phyloP scores from a whole-genome alignment of 35 echinoderm and acorn worm species.

The Stichopus chloronotus region DNA sequence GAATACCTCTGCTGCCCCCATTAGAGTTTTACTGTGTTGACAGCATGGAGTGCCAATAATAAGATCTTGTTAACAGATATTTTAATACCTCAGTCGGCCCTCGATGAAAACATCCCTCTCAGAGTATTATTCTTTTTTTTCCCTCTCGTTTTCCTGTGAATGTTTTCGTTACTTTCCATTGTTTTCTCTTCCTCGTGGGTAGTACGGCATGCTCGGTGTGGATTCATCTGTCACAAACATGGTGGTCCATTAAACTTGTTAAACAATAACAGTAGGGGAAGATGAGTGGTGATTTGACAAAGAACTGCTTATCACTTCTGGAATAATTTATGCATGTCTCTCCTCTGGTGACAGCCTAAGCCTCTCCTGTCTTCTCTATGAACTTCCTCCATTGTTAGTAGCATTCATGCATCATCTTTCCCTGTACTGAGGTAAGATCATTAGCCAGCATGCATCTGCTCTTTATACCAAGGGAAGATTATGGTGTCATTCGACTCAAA shows the following conservation, averaged over 20 bases:
- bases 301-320: too few species aligned
- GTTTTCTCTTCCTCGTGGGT: background rate
- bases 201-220: background rate
- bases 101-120: background rate
- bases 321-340: too few species aligned
- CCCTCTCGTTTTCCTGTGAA: background rate
- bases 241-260: conserved; percentile 2
- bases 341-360: too few species aligned
- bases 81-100: background rate
- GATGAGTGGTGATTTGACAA: conserved; percentile 7
- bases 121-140: background rate
- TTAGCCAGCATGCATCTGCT: too few species aligned
- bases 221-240: conserved; percentile 13
- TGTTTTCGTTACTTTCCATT: background rate
- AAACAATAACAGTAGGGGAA: background rate
- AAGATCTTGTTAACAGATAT: background rate
- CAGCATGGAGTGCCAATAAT: background rate
- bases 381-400: too few species aligned
- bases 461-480: too few species aligned
- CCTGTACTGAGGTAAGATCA: too few species aligned
- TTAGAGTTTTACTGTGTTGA: background rate
- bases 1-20: background rate
- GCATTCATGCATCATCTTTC: too few species aligned
- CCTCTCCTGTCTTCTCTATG: too few species aligned
- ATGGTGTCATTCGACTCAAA: too few species aligned